A percentile compares a stretch with the other conserved stretches of the same genome.
Evolutionary conservation across 1,140 invertebrate genomes (phyloP).

Genomic region (Listronotus oregonensis): DNA sequence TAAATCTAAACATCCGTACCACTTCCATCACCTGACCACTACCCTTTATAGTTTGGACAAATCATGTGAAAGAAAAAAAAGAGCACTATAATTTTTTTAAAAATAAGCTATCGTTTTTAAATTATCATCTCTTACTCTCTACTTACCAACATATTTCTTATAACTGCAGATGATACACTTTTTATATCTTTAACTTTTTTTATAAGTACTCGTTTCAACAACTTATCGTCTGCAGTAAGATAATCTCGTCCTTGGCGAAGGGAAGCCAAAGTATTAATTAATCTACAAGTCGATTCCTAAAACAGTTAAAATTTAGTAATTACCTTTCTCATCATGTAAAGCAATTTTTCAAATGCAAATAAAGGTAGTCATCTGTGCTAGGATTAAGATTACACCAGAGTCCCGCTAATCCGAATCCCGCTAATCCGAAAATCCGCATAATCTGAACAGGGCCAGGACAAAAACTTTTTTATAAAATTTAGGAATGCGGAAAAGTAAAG

Average conservation of each 20-base stretch:
- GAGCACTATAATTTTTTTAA: too few relatives aligned
- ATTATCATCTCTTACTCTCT: too few relatives aligned
- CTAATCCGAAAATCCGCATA: too few relatives aligned
- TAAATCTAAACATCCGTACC: too few relatives aligned
- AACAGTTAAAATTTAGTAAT: too few relatives aligned
- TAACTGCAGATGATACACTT: conserved; percentile 15
- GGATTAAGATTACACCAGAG: background rate
- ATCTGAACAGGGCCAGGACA: too few relatives aligned
- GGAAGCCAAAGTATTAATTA: conserved; percentile 31
- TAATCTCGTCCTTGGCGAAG: conserved; percentile 29
- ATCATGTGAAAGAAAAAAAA: too few relatives aligned
- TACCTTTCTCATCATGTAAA: background rate
- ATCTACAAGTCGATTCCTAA: conserved; percentile 28
- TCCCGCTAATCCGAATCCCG: too few relatives aligned
- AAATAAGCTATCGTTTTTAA: too few relatives aligned
- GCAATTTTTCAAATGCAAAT: background rate
- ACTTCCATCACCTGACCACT: too few relatives aligned
- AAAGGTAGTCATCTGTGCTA: background rate
- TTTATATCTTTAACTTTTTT: conserved; percentile 30
- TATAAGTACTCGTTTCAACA: conserved; percentile 25
- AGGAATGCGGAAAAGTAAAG: too few relatives aligned
- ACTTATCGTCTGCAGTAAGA: conserved; percentile 19
- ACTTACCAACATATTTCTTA: conserved; percentile 30
- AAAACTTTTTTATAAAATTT: background rate
- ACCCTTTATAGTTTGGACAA: too few relatives aligned